phyloP scores from a whole-genome alignment of 2,113 vertebrate genomes.

The Larimichthys polyactis region DNA sequence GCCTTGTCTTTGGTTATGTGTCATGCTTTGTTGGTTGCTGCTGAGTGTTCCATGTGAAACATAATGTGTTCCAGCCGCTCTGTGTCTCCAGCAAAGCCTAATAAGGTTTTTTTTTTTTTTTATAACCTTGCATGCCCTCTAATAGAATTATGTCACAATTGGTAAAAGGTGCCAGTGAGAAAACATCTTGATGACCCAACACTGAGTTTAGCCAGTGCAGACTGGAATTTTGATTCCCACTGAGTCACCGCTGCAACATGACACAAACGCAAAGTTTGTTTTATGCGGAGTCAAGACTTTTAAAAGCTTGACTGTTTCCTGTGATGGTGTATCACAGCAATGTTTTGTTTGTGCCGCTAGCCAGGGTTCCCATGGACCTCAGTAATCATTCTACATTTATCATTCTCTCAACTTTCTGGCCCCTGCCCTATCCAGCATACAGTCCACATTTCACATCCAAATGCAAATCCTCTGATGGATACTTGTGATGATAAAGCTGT shows the following conservation, averaged over 20 bases:
- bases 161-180: conserved; percentile 43
- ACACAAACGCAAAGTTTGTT: conserved; percentile 18
- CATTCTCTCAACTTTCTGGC: conserved; percentile 1
- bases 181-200: conserved; percentile 30
- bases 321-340: conserved; percentile 24
- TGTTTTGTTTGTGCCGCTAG: conserved; percentile 33
- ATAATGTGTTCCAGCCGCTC: conserved; percentile 33
- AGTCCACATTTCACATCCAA: conserved; percentile 2
- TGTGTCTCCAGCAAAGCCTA: conserved; percentile 13
- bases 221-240: conserved; percentile 25
- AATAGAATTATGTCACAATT: conserved; percentile 40
- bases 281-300: conserved; percentile 35
- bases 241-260: conserved; percentile 34
- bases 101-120: conserved; percentile 28
- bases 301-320: conserved; percentile 30
- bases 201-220: conserved; percentile 1
- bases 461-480: conserved; percentile 32
- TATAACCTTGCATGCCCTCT: neutral
- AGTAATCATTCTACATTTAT: conserved; percentile 28
- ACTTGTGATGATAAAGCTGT: conserved; percentile 11
- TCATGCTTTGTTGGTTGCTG: conserved; percentile 21
- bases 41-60: conserved; percentile 16
- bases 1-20: conserved; percentile 7
- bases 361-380: conserved; percentile 40
- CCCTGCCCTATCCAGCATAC: neutral